Evolutionary conservation across 2,797 vertebrate species (phyloP), one percentile per base, ranked within the genome.

Genomic region (Podarcis siculus): DNA sequence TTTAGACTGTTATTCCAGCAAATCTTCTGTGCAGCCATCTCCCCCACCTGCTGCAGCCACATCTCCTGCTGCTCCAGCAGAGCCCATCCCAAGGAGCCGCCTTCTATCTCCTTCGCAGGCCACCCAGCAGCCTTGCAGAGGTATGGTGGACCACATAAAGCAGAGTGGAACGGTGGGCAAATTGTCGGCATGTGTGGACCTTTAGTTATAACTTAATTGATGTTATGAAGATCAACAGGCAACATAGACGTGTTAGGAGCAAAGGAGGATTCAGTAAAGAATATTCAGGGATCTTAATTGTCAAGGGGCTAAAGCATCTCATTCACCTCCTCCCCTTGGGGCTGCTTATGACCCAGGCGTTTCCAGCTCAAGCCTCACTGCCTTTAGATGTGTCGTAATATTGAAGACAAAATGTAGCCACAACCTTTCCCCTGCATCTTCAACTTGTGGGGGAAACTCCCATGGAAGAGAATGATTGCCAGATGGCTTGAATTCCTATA

Each of bases 41-140:
- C 93, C 92, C 80, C 92, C 96, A 91, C 95, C 97, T 89, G 95
- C 96, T 86, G 58, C 94, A 91, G 87, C 95, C 86, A 95, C 96
- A 9, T 96, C 97, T 91, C 97, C 96, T 87, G 93, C 92, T 90
- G 83, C 93, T 92, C 95, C 93, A 89, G 95, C 96, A 61, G 83
- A 93, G 83, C 95, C 95, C 89, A 94, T 92, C 92, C 96, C 83
- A 87, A 95, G 77, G 92, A 96, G 92, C 92, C 95, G 94, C 95
- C 97, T 93, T 92, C 92, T 96, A 92, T 96, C 96, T 30, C 92
- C 89, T 94, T 95, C 95, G 78, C 85, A 87, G 79, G 92, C 92
- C 88, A 89, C 93, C 96, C 90, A 69, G 88, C 95, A 93, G 91
- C 45, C 95, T 91, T 80, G 92, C 45, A 69, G 93, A 96, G 86